Evolutionary conservation across 2,113 vertebrate species (phyloP).

Genomic region (Apaloderma vittatum): DNA sequence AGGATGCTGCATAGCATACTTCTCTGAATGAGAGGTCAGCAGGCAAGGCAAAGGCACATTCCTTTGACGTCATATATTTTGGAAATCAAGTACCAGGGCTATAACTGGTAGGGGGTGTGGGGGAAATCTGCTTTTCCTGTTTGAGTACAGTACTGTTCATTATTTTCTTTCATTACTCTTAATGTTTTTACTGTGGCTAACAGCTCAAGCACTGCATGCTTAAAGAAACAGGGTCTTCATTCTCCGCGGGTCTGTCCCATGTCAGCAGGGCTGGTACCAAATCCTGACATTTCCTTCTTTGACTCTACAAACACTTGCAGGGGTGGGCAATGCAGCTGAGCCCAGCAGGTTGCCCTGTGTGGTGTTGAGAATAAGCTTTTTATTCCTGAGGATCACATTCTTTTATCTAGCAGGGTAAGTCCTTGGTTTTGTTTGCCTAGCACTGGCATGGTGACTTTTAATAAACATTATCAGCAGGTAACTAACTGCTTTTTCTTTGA

Average conservation of each 20-base stretch:
- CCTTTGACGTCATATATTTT: constrained; percentile 31
- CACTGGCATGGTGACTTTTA: background rate
- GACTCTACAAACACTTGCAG: constrained; percentile 2
- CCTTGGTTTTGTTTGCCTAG: background rate
- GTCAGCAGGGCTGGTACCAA: background rate
- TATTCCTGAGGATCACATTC: constrained; percentile 11
- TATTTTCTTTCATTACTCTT: background rate
- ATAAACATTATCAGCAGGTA: background rate
- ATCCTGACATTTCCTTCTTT: background rate
- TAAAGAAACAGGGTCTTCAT: background rate
- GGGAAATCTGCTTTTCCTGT: constrained; percentile 17
- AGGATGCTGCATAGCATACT: constrained; percentile 6
- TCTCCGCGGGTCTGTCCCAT: background rate
- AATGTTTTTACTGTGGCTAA: constrained; percentile 11
- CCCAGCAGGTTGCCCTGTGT: background rate
- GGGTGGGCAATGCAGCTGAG: background rate
- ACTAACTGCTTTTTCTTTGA: background rate
- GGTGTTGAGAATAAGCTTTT: constrained; percentile 9
- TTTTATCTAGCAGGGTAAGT: constrained; percentile 17
- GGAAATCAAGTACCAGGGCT: background rate
- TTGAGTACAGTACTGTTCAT: background rate
- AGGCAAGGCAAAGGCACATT: constrained; percentile 33
- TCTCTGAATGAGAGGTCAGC: constrained; percentile 17
- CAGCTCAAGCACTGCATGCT: background rate
- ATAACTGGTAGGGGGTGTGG: background rate